Conservation (phyloP, 2,113 vertebrate species). For the Phodopus roborovskii region DNA sequence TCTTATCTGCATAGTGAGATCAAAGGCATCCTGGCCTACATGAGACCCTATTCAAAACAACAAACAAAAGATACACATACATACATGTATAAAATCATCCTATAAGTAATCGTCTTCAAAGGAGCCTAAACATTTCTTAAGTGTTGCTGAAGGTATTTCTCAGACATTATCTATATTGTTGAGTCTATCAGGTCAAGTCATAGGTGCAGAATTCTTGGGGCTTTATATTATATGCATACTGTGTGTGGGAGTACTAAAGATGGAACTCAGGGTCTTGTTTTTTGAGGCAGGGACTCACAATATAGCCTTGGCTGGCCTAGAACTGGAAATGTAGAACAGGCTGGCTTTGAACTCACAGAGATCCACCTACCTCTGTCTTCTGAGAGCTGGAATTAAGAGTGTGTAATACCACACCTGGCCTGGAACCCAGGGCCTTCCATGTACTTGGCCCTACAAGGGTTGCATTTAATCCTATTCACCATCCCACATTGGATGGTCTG, state of each 20-base stretch:
- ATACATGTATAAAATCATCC: background rate
- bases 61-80: background rate
- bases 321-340: background rate
- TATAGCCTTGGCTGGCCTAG: background rate
- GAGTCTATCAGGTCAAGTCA: background rate
- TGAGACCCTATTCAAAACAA: background rate
- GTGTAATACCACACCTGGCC: background rate
- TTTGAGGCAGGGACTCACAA: background rate
- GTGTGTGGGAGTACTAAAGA: background rate
- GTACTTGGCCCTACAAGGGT: background rate
- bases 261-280: background rate
- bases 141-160: background rate
- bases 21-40: background rate
- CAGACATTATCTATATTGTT: background rate
- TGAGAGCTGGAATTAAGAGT: background rate
- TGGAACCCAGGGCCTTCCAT: background rate
- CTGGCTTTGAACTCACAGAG: background rate
- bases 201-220: background rate
- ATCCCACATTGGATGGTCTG: background rate
- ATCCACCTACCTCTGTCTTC: background rate
- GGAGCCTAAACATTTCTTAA: background rate
- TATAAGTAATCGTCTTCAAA: background rate
- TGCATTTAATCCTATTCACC: background rate
- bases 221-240: background rate
- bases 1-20: background rate